Conservation (phyloP, 2,113 vertebrate genomes). For the Gymnobelideus leadbeateri region DNA sequence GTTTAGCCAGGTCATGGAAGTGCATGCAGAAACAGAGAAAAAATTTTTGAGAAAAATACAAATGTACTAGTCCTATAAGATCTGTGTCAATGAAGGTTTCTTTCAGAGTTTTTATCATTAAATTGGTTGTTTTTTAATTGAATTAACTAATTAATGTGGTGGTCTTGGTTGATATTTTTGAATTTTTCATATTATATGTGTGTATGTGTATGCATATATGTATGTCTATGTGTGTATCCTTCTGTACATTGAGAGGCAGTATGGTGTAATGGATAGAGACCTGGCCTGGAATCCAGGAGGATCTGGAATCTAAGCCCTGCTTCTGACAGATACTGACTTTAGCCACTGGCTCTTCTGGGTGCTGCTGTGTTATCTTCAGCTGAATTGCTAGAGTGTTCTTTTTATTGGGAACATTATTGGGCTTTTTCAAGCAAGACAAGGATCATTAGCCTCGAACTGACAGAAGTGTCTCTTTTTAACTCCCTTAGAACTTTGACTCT, state of each 20-base stretch:
- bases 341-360: too few species aligned
- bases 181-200: neutral
- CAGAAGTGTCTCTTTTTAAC: too few species aligned
- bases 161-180: slow-evolving; percentile 29
- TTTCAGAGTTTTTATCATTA: slow-evolving; percentile 21
- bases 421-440: too few species aligned
- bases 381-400: too few species aligned
- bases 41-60: slow-evolving; percentile 31
- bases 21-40: neutral
- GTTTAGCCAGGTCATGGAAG: slow-evolving; percentile 55
- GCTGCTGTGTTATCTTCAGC: too few species aligned
- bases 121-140: slow-evolving; percentile 35
- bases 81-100: slow-evolving; percentile 32
- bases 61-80: neutral
- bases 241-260: too few species aligned
- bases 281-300: neutral
- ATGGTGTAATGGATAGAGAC: slow-evolving; percentile 11
- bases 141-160: slow-evolving; percentile 28
- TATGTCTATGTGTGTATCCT: too few species aligned
- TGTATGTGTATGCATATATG: too few species aligned
- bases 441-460: too few species aligned
- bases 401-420: too few species aligned
- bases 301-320: neutral
- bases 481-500: too few species aligned
- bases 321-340: too few species aligned